These are phyloP conservation scores for Homarus americanus DNA, from an alignment of 1,140 invertebrate species.

Conservation along the genomic window DNA sequence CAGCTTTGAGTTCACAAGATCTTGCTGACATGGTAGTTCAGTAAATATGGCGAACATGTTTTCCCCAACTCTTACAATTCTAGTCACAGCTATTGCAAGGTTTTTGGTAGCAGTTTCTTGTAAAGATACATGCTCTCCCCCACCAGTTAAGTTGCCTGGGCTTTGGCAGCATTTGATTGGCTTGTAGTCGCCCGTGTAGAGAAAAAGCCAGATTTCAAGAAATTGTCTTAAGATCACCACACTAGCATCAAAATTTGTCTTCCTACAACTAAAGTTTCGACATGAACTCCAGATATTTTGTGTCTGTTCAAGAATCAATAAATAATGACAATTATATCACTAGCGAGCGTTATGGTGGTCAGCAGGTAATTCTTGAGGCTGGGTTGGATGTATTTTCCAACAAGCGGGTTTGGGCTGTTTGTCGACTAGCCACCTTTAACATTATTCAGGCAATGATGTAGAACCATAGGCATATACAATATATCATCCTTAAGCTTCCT, in stretches of 20 bases:
- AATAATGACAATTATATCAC: background rate
- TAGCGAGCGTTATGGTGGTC: background rate
- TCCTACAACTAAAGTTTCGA: background rate
- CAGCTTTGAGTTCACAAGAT: background rate
- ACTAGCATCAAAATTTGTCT: background rate
- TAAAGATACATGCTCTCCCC: background rate
- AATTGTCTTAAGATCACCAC: background rate
- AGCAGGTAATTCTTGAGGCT: background rate
- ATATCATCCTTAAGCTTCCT: background rate
- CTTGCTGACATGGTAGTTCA: background rate
- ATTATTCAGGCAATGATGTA: background rate
- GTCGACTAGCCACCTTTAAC: background rate
- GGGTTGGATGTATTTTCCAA: background rate
- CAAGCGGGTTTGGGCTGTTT: slow-evolving; percentile 4
- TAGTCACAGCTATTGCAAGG: background rate
- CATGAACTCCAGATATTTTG: background rate
- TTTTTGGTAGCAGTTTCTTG: background rate
- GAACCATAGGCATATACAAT: background rate
- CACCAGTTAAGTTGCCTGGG: background rate
- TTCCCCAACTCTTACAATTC: background rate
- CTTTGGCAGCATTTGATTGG: slow-evolving; percentile 8
- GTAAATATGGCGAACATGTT: background rate
- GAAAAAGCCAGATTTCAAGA: background rate
- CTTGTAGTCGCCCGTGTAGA: background rate
- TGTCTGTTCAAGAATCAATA: background rate